Evolutionary conservation across 1,140 invertebrate species (phyloP).

Genomic region (Tetragonula clypearis): DNA sequence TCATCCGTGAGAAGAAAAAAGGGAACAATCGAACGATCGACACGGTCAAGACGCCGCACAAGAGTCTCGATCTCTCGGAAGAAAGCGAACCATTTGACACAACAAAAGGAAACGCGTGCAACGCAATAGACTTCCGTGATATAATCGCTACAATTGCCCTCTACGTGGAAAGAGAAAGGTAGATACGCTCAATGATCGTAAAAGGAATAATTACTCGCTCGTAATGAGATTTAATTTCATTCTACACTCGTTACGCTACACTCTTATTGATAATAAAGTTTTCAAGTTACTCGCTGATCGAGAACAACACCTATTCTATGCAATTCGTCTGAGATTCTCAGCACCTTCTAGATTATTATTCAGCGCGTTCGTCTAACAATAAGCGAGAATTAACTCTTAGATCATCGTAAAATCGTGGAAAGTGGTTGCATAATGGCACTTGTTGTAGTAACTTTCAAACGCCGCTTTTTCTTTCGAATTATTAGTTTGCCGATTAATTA

Average conservation of each 20-base stretch:
- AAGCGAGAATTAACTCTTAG: too few species aligned
- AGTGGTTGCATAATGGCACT: constrained; percentile 18
- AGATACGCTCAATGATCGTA: constrained; percentile 59
- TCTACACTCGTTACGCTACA: constrained; percentile 25
- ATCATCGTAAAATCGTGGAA: not conserved
- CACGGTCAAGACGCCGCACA: not conserved
- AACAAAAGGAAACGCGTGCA: not conserved
- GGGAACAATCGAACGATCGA: not conserved
- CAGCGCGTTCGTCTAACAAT: not conserved
- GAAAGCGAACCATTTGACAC: not conserved
- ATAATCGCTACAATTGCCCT: constrained; percentile 42
- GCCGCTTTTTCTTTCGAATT: not conserved
- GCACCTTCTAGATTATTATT: not conserved
- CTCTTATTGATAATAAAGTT: not conserved
- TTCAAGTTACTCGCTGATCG: not conserved
- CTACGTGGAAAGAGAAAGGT: constrained; percentile 58
- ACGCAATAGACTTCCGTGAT: constrained; percentile 51
- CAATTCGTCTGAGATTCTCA: not conserved
- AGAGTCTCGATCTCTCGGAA: not conserved
- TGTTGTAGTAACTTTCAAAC: not conserved
- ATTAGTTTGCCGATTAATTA: too few species aligned
- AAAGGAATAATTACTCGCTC: constrained; percentile 50
- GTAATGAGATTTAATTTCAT: constrained; percentile 35
- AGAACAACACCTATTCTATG: not conserved
- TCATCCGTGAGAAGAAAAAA: not conserved